Base-by-base conservation (phyloP, 2,888 invertebrate species). In the Agrotis puta region DNA sequence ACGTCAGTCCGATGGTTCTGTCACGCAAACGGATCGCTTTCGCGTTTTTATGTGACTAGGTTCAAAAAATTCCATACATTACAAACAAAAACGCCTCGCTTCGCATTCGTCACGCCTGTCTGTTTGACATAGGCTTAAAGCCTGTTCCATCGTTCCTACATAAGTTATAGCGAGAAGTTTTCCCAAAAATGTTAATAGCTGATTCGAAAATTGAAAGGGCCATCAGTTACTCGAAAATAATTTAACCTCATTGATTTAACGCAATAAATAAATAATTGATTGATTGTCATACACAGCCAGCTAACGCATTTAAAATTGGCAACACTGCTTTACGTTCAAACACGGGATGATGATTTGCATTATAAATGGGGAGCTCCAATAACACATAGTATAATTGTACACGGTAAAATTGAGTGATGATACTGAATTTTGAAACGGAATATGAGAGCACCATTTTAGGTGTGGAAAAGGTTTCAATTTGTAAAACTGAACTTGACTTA, bases 301-400 rank as follows among this genome's bases (percentile, higher is more conserved):
- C 45, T 56, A 53, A 63, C 33, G 45, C 14, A 65, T 24, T 53
- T 59, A 56, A 24, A 50, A 67, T 70, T 64, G 54, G 62, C 63
- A 45, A 59, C n/a, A 51, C 16, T 73, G 58, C 56, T 80, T 75
- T 70, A 69, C 58, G 65, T 69, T 73, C 58, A 70, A 81, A 78
- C 70, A 69, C 74, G 71, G 70, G 76, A 75, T 83, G 82, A 80
- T 81, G 76, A 78, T 79, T 81, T 74, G 79, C 79, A 80, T 85
- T 79, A 84, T 84, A 70, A 77, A 76, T 82, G 71, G 56, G 59
- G 71, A 77, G 73, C 69, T 82, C 74, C 72, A 77, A 74, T 75
- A 78, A 70, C 63, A 70, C 50, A 64, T 64, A 70, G 51, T 72
- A 70, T 57, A 81, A 70, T 74, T 81, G 79, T 76, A 59, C 45